phyloP scores from a whole-genome alignment of 2,888 invertebrate genomes.

The Ornithoptera priamus region DNA sequence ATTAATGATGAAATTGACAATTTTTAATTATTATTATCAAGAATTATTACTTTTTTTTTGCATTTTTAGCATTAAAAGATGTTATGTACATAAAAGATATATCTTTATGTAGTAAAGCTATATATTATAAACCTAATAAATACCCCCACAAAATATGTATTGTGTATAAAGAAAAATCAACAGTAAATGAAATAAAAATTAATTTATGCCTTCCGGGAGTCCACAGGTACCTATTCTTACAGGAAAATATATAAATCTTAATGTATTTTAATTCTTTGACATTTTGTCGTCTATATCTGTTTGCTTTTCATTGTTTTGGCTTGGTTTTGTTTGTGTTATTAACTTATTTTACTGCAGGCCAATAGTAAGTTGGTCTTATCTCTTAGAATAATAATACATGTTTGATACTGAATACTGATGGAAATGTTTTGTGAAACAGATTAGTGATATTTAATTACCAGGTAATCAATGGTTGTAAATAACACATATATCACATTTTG shows the following conservation, averaged over 20 bases:
- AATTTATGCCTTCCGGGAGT: conserved; percentile 6
- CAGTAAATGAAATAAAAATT: not conserved
- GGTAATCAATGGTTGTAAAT: too few relatives aligned
- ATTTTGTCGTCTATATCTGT: conserved; percentile 52
- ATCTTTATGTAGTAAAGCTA: not conserved
- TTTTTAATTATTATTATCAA: not conserved
- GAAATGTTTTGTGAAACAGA: not conserved
- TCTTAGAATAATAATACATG: conserved; percentile 30
- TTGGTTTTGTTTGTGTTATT: conserved; percentile 66
- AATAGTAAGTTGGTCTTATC: conserved; percentile 66
- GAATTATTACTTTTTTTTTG: not conserved
- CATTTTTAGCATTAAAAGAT: not conserved
- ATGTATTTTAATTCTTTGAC: conserved; percentile 30
- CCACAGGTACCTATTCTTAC: conserved; percentile 26
- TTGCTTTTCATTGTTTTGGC: conserved; percentile 45
- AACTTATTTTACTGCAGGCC: conserved; percentile 62
- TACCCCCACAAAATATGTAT: conserved; percentile 1
- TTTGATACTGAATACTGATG: too few relatives aligned
- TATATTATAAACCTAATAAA: not conserved
- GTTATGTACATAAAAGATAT: not conserved
- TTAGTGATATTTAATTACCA: not conserved
- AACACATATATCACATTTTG: too few relatives aligned
- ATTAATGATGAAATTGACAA: not conserved
- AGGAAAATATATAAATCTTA: conserved; percentile 9
- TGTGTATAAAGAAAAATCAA: conserved; percentile 1